Evolutionary conservation across 2,888 invertebrate species (phyloP).

Genomic region (Tholera decimalis): DNA sequence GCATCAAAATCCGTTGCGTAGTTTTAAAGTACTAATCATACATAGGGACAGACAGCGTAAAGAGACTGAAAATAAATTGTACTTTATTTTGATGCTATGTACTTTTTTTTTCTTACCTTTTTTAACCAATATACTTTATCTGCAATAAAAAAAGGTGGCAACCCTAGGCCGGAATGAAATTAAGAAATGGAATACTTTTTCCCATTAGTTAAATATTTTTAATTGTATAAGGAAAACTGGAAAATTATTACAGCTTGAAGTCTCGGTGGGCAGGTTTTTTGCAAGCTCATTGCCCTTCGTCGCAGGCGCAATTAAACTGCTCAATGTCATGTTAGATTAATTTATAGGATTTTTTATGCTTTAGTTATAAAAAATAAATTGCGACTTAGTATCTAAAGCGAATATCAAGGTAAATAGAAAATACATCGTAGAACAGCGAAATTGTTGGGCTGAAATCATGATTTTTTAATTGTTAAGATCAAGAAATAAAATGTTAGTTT

Average conservation of each 20-base stretch:
- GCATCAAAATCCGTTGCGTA: no score
- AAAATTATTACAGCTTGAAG: constrained; percentile 50
- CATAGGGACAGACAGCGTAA: no score
- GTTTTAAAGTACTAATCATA: no score
- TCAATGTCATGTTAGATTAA: constrained; percentile 65
- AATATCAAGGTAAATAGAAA: neutral
- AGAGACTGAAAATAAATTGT: no score
- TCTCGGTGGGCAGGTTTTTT: constrained; percentile 52
- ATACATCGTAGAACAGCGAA: neutral
- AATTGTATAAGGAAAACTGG: constrained; percentile 60
- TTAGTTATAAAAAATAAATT: constrained; percentile 35
- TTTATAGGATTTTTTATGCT: constrained; percentile 35
- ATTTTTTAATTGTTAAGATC: neutral
- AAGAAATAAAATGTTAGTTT: no score
- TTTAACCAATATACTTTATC: no score
- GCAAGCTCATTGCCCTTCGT: constrained; percentile 56
- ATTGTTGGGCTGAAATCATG: neutral
- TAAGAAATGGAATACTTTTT: no score
- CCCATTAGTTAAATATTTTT: no score
- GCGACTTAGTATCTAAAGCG: constrained; percentile 2
- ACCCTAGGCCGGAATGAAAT: no score
- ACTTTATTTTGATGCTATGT: no score
- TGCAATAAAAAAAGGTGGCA: no score
- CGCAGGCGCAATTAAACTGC: constrained; percentile 49
- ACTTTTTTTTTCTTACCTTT: no score